Evolutionary conservation across 2,888 invertebrate genomes (phyloP).

Genomic region (Plagodis pulveraria): DNA sequence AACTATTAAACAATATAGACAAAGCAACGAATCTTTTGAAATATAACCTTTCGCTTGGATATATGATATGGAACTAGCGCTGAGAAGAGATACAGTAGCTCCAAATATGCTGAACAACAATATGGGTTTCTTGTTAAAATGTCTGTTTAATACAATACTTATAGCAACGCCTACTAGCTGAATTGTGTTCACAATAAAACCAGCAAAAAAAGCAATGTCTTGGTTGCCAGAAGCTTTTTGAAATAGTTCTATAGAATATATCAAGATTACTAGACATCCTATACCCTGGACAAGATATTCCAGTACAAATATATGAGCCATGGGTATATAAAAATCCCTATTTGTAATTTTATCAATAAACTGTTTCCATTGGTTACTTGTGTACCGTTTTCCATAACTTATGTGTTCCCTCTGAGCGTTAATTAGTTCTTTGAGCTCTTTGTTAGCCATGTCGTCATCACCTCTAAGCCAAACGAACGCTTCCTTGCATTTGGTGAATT

Average conservation of each 20-base stretch:
- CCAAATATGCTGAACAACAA: slow-evolving; percentile 16
- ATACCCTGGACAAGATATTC: slow-evolving; percentile 22
- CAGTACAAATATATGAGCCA: slow-evolving; percentile 23
- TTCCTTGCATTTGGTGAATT: slow-evolving; percentile 33
- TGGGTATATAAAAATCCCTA: slow-evolving; percentile 27
- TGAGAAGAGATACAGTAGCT: slow-evolving; percentile 7
- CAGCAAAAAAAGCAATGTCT: slow-evolving; percentile 16
- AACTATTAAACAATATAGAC: slow-evolving; percentile 19
- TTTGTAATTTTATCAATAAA: slow-evolving; percentile 4
- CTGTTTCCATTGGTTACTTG: background rate
- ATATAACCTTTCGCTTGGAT: slow-evolving; percentile 22
- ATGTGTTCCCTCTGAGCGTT: slow-evolving; percentile 10
- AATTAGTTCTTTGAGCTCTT: slow-evolving; percentile 31
- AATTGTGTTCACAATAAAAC: slow-evolving; percentile 22
- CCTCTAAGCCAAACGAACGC: slow-evolving; percentile 37
- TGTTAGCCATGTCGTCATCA: slow-evolving; percentile 24
- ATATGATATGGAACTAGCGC: slow-evolving; percentile 17
- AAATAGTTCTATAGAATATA: slow-evolving; percentile 27
- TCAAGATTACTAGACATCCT: slow-evolving; percentile 22
- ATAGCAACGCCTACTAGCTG: slow-evolving; percentile 17
- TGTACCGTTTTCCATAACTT: background rate
- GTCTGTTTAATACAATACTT: slow-evolving; percentile 14
- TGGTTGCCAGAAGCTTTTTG: slow-evolving; percentile 18
- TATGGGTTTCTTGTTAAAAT: slow-evolving; percentile 18
- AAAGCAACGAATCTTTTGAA: slow-evolving; percentile 18